Evolutionary conservation across 2,113 vertebrate genomes (phyloP).

Genomic region (Vidua macroura): DNA sequence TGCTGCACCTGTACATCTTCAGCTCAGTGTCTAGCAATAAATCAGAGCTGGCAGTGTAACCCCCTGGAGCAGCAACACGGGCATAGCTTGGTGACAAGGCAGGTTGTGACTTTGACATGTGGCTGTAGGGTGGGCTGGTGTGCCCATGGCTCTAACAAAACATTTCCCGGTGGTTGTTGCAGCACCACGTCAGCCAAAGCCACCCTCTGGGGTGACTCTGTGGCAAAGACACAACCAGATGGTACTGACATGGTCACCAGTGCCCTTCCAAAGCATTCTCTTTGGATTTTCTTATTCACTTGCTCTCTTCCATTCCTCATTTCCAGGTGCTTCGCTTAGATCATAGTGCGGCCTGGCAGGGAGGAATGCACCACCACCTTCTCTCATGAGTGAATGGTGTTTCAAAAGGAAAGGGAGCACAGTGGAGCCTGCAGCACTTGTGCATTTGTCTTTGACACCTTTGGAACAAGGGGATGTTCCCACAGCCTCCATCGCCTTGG

Average conservation of each 20-base stretch:
- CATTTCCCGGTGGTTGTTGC: background rate
- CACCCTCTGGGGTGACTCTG: background rate
- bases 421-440: background rate
- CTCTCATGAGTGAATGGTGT: background rate
- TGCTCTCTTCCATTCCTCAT: accelerated
- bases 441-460: background rate
- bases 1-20: background rate
- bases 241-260: background rate
- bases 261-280: background rate
- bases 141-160: background rate
- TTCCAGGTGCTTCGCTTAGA: background rate
- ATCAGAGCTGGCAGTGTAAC: background rate
- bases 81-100: background rate
- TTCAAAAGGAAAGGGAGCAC: background rate
- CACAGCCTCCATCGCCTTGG: background rate
- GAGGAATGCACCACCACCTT: background rate
- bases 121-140: background rate
- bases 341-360: accelerated
- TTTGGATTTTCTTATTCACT: background rate
- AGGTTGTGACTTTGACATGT: background rate
- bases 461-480: background rate
- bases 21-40: background rate
- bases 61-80: accelerated
- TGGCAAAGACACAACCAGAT: background rate
- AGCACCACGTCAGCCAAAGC: accelerated